Conservation (phyloP, 1,140 invertebrate species). For the Drosophila virilis region DNA sequence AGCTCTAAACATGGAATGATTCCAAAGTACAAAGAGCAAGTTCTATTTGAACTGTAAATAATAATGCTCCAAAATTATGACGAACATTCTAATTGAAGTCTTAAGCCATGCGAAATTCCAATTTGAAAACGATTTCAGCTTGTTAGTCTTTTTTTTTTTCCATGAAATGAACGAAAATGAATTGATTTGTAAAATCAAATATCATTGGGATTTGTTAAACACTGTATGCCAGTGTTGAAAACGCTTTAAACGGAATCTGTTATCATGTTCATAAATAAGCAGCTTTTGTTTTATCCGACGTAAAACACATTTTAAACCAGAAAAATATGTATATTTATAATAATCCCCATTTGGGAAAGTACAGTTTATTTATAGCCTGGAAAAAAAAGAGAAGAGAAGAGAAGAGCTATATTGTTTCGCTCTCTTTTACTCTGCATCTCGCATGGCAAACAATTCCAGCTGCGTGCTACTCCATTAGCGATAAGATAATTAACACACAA, state of each 20-base stretch:
- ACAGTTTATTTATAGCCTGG: conserved; percentile 30
- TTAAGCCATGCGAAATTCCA: no score
- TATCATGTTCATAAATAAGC: no score
- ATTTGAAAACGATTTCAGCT: no score
- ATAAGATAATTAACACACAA: conserved; percentile 80
- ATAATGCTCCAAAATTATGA: no score
- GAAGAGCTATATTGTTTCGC: neutral
- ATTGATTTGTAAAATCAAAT: no score
- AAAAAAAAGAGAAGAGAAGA: neutral
- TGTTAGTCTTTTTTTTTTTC: no score
- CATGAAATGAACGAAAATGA: no score
- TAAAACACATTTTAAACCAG: neutral
- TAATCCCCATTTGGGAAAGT: conserved; percentile 7
- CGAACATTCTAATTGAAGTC: no score
- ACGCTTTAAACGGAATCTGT: no score
- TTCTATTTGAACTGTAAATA: no score
- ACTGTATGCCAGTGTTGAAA: no score
- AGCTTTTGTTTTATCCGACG: neutral
- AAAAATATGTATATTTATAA: neutral
- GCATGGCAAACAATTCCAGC: conserved; percentile 37
- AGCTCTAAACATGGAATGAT: neutral
- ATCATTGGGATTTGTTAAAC: no score
- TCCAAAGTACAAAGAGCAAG: neutral
- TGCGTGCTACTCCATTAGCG: conserved; percentile 68
- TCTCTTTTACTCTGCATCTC: neutral